A percentile compares a stretch with the other conserved stretches of the same genome.
phyloP scores from a whole-genome alignment of 1,140 invertebrate genomes.

The Tetramorium alpestre region DNA sequence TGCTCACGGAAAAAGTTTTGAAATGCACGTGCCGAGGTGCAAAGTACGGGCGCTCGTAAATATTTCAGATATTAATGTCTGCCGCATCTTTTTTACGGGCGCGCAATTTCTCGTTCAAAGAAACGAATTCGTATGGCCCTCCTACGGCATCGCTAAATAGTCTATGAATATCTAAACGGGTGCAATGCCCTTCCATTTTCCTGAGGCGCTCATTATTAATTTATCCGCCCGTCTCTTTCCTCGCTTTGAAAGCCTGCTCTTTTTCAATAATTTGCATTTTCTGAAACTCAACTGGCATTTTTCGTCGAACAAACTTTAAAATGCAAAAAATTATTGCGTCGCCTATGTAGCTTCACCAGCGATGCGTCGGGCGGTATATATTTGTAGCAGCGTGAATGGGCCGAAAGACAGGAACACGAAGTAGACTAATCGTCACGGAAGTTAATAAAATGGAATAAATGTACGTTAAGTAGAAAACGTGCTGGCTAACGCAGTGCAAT shows the following conservation, averaged over 20 bases:
- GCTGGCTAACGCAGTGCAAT: background rate
- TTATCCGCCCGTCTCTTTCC: background rate
- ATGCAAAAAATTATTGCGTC: background rate
- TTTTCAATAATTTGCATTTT: constrained; percentile 39
- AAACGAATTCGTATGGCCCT: constrained; percentile 11
- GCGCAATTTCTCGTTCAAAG: background rate
- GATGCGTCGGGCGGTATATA: background rate
- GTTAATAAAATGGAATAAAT: background rate
- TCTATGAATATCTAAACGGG: constrained; percentile 18
- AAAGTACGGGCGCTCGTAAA: constrained; percentile 22
- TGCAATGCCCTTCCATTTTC: constrained; percentile 12
- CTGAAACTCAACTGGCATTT: background rate
- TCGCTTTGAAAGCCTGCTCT: background rate
- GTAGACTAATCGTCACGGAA: background rate
- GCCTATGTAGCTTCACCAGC: background rate
- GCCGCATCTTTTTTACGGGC: background rate
- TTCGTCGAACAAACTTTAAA: background rate
- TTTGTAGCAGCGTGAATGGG: background rate
- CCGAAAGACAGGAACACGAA: background rate
- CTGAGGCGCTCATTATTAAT: constrained; percentile 14
- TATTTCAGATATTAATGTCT: constrained; percentile 30
- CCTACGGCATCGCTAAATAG: constrained; percentile 5
- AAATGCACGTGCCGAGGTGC: constrained; percentile 7
- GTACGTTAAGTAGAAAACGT: background rate
- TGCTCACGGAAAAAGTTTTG: constrained; percentile 43